These are phyloP conservation scores for Carcina quercana DNA, from an alignment of 2,888 invertebrate species.

Conservation along the genomic window DNA sequence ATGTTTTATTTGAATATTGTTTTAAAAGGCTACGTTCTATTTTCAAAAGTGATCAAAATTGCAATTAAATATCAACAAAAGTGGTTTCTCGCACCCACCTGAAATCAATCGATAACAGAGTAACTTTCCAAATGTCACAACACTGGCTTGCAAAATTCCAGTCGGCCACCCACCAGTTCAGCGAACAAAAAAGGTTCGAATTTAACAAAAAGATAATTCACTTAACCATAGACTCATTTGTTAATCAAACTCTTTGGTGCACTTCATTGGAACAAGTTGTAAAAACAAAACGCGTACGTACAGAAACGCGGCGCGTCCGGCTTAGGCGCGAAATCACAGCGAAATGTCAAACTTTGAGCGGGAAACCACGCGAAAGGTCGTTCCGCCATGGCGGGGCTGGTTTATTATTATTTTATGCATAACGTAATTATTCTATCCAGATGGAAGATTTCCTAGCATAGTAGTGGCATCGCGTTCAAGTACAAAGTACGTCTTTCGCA, in stretches of 20 bases:
- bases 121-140: conserved; percentile 10
- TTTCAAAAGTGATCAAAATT: background rate
- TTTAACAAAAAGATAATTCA: background rate
- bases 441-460: too few species aligned
- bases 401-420: too few species aligned
- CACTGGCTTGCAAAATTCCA: conserved; percentile 1
- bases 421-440: too few species aligned
- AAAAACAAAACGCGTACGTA: conserved; percentile 8
- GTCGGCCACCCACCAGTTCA: background rate
- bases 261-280: too few species aligned
- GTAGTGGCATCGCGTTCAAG: too few species aligned
- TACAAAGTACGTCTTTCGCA: too few species aligned
- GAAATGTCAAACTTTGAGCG: conserved; percentile 52
- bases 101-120: conserved; percentile 8
- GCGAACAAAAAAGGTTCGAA: background rate
- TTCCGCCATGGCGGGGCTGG: conserved; percentile 35
- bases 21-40: too few species aligned
- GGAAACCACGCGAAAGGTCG: conserved; percentile 38
- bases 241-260: too few species aligned
- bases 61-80: background rate
- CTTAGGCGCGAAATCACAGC: conserved; percentile 47
- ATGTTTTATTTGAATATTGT: too few species aligned
- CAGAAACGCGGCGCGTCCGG: conserved; percentile 19
- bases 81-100: conserved; percentile 7
- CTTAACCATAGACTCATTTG: too few species aligned